phyloP scores from a whole-genome alignment of 2,888 invertebrate genomes.

The Rugalucina vietnamica region DNA sequence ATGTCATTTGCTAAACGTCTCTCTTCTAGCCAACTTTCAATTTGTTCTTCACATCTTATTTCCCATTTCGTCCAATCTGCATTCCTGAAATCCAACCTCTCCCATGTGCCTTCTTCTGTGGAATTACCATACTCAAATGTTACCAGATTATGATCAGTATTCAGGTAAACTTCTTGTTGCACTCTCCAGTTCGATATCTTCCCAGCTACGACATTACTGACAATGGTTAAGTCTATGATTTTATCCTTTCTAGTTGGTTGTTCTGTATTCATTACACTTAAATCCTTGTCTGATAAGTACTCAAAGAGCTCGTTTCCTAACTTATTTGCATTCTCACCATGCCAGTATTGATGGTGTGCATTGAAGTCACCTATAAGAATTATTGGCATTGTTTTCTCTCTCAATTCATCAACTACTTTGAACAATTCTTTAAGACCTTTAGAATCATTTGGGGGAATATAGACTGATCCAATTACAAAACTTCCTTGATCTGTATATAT shows the following conservation, averaged over 20 bases:
- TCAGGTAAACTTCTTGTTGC: slow-evolving; percentile 18
- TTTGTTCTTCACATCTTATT: neutral
- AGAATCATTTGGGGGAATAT: slow-evolving; percentile 23
- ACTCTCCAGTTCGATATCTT: slow-evolving; percentile 19
- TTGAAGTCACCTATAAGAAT: slow-evolving; percentile 24
- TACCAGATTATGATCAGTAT: slow-evolving; percentile 20
- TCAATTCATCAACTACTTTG: neutral
- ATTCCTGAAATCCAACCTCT: slow-evolving; percentile 10
- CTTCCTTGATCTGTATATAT: neutral
- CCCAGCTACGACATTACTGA: neutral
- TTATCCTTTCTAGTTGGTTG: slow-evolving; percentile 16
- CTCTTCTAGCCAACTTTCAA: slow-evolving; percentile 1
- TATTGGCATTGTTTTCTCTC: neutral
- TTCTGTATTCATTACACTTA: slow-evolving; percentile 6
- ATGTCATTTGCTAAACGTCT: neutral
- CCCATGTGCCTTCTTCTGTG: neutral
- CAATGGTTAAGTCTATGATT: slow-evolving; percentile 26
- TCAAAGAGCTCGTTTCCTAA: neutral
- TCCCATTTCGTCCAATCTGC: neutral
- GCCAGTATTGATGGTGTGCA: slow-evolving; percentile 32
- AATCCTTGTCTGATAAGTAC: neutral
- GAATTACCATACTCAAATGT: neutral
- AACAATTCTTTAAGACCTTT: neutral
- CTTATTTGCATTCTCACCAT: slow-evolving; percentile 11
- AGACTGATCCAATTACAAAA: slow-evolving; percentile 9